Percentiles rank a stretch among this genome's conserved stretches.
phyloP scores from a whole-genome alignment of 2,113 vertebrate genomes.

The Pampusana beccarii region DNA sequence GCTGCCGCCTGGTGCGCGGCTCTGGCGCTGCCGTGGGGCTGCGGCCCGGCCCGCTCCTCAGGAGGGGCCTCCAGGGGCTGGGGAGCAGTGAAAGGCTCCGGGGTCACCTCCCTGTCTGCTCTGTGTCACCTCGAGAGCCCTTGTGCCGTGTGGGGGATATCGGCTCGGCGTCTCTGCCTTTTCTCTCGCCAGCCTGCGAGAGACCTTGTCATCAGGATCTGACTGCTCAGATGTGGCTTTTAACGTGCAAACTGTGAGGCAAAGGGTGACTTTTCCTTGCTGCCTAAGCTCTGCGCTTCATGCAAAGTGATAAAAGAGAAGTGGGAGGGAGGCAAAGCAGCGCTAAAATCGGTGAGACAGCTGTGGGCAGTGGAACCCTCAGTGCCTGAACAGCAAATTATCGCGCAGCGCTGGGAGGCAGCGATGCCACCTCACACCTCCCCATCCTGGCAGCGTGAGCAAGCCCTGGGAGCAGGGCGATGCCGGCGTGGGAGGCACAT shows the following conservation, averaged over 20 bases:
- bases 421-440: background rate
- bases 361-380: background rate
- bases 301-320: background rate
- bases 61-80: too few species aligned
- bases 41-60: too few species aligned
- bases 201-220: background rate
- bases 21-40: too few species aligned
- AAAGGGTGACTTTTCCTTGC: background rate
- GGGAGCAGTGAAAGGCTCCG: background rate
- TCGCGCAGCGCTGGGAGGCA: background rate
- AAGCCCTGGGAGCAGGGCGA: background rate
- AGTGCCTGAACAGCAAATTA: background rate
- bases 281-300: background rate
- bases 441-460: background rate
- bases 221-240: background rate
- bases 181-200: rapidly evolving
- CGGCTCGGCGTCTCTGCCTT: rapidly evolving
- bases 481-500: too few species aligned
- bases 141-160: rapidly evolving
- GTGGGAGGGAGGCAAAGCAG: background rate
- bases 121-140: too few species aligned
- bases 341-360: background rate
- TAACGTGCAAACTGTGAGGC: background rate
- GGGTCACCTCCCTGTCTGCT: background rate
- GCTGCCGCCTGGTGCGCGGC: too few species aligned